Conservation (phyloP, 1,140 invertebrate species). For the Platyscapa corneri region DNA sequence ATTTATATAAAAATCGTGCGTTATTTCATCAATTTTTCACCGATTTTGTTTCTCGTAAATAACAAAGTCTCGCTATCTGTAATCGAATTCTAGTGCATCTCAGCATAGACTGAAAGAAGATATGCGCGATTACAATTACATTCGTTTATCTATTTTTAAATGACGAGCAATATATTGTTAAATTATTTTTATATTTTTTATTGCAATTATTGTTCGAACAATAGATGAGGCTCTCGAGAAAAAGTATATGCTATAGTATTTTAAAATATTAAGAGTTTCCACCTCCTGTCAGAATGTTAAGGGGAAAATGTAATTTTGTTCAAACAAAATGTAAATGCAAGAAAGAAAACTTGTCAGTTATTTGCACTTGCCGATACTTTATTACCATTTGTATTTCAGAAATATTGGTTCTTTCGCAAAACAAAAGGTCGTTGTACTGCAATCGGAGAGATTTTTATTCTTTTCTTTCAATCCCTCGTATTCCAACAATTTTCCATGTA, state of each 20-base stretch:
- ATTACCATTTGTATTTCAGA: background rate
- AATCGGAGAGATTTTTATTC: background rate
- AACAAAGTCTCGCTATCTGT: too few relatives aligned
- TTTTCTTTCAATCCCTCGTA: background rate
- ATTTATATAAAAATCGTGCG: too few relatives aligned
- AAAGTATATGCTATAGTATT: background rate
- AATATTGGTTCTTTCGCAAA: background rate
- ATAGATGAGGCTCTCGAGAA: too few relatives aligned
- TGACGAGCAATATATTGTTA: too few relatives aligned
- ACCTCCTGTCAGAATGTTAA: background rate
- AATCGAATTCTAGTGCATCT: too few relatives aligned
- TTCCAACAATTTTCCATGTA: background rate
- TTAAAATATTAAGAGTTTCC: background rate
- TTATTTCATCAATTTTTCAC: too few relatives aligned
- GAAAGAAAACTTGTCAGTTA: background rate
- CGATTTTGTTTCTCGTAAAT: too few relatives aligned
- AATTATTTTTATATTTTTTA: too few relatives aligned
- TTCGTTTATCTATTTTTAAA: too few relatives aligned
- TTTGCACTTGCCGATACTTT: background rate
- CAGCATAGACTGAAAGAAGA: too few relatives aligned
- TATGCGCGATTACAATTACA: too few relatives aligned
- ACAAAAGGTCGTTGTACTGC: background rate
- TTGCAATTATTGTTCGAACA: too few relatives aligned
- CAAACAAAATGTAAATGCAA: background rate
- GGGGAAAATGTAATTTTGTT: background rate